Percentiles rank a stretch among this genome's conserved stretches.
Conservation (phyloP, 2,888 invertebrate genomes). For the Cheilosia vulpina region DNA sequence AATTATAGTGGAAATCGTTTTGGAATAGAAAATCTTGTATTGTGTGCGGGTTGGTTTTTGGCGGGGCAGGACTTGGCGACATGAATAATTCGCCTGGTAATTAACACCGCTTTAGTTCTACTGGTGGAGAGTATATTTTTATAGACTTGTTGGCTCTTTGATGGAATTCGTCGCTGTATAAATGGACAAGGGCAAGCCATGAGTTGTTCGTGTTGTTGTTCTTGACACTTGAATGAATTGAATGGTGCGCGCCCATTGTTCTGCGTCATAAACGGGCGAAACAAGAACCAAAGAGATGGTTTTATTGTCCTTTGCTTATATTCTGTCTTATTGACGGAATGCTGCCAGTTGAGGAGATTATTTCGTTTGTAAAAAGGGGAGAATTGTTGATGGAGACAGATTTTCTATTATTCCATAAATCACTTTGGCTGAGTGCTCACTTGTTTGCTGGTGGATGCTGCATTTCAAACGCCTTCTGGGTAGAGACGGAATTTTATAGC, state of each 20-base stretch:
- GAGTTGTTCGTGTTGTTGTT: no score
- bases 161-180: not conserved
- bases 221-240: not conserved
- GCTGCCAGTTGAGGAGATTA: not conserved
- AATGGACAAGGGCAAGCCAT: not conserved
- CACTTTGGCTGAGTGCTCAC: not conserved
- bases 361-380: not conserved
- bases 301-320: not conserved
- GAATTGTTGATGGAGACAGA: not conserved
- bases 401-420: not conserved
- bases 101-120: not conserved
- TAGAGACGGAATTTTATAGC: no score
- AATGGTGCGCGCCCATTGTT: not conserved
- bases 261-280: not conserved
- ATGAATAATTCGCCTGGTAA: not conserved
- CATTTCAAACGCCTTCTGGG: not conserved
- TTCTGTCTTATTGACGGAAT: not conserved
- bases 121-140: not conserved
- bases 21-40: not conserved
- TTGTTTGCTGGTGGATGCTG: not conserved
- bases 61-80: not conserved
- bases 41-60: not conserved
- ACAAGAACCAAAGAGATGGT: not conserved
- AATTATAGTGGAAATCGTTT: slow-evolving; percentile 1
- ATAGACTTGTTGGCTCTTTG: not conserved